phyloP scores from a whole-genome alignment of 2,797 vertebrate species.

The Sardinella longiceps region DNA sequence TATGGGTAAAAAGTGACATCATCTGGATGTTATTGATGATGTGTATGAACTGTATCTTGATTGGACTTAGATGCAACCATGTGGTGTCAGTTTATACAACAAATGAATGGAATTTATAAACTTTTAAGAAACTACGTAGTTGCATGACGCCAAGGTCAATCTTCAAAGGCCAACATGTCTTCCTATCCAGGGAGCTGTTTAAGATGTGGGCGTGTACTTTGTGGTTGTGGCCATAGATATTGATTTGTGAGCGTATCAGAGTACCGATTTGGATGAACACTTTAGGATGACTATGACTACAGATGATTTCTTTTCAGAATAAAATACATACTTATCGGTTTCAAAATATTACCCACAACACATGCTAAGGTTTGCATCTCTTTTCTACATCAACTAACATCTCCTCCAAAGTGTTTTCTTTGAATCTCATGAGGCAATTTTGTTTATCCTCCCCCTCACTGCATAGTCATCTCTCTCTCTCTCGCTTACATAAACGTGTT shows the following conservation, averaged over 20 bases:
- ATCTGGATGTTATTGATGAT: too few species aligned
- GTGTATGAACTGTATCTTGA: too few species aligned
- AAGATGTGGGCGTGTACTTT: background rate
- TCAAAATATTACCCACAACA: background rate
- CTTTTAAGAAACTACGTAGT: too few species aligned
- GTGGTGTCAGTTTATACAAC: too few species aligned
- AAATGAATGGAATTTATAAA: too few species aligned
- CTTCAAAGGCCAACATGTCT: too few species aligned
- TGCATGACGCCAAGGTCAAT: too few species aligned
- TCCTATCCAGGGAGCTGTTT: too few species aligned
- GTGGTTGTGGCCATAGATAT: background rate
- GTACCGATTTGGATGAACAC: background rate
- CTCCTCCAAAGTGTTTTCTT: background rate
- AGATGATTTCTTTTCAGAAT: background rate
- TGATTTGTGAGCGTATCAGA: background rate
- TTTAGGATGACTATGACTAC: background rate
- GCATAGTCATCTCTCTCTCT: background rate
- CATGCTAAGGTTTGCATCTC: background rate
- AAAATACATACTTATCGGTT: background rate
- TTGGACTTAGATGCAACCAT: too few species aligned
- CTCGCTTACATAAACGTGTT: conserved; percentile 12
- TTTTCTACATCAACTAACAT: background rate
- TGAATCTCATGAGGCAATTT: background rate
- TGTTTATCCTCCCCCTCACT: background rate
- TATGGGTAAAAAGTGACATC: too few species aligned